These are phyloP conservation scores for Peromyscus nudipes DNA, from an alignment of 2,797 vertebrate genomes.

Conservation along the genomic window DNA sequence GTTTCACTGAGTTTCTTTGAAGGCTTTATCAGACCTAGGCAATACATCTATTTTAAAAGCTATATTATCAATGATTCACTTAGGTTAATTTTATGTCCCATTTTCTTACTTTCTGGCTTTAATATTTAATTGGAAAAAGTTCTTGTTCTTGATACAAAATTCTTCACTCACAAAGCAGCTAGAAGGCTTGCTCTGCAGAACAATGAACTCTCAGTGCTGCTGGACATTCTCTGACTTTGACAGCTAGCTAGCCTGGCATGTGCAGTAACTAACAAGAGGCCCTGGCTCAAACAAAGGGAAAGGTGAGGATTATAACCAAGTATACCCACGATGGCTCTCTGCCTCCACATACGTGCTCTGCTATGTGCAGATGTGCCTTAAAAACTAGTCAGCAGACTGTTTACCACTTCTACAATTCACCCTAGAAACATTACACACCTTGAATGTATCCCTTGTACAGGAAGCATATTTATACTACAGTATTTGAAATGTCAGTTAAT, in stretches of 20 bases:
- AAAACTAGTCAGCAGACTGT: too few relatives aligned
- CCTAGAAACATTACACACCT: not conserved
- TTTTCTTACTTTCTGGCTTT: conserved; percentile 49
- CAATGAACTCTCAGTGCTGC: not conserved
- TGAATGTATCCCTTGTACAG: too few relatives aligned
- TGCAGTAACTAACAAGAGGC: not conserved
- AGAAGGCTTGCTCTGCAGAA: not conserved
- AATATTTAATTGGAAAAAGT: conserved; percentile 67
- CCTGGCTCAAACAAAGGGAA: not conserved
- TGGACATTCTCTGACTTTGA: not conserved
- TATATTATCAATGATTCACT: conserved; percentile 60
- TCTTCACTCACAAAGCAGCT: not conserved
- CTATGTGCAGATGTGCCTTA: not conserved
- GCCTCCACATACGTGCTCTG: not conserved
- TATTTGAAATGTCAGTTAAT: not conserved
- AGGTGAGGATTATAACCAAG: not conserved
- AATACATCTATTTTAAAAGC: conserved; percentile 66
- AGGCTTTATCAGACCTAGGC: not conserved
- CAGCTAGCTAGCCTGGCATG: not conserved
- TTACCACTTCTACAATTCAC: too few relatives aligned
- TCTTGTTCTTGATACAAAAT: conserved; percentile 22
- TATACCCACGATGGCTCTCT: not conserved
- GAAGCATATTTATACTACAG: too few relatives aligned
- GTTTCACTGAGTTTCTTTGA: conserved; percentile 1
- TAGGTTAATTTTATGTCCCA: conserved; percentile 12